Conservation (phyloP, 1,140 invertebrate species). For the Zaprionus ornatus region DNA sequence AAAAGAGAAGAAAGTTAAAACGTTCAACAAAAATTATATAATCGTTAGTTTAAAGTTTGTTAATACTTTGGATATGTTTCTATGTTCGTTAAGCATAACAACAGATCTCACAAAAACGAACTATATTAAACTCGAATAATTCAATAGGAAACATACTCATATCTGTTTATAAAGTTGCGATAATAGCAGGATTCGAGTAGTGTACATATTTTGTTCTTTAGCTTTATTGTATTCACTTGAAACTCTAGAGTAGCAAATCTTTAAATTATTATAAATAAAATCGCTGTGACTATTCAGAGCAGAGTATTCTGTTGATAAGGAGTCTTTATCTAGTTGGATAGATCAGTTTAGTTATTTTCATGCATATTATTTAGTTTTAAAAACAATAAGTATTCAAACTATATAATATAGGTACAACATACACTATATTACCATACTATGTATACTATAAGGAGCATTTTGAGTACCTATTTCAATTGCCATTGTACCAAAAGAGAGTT, state of each 20-base stretch:
- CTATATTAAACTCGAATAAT: background rate
- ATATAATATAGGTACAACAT: no score
- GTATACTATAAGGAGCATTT: no score
- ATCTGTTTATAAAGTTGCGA: slow-evolving; percentile 5
- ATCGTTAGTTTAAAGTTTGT: background rate
- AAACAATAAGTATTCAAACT: no score
- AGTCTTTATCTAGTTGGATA: background rate
- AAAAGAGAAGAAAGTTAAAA: no score
- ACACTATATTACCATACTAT: no score
- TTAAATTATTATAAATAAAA: slow-evolving; percentile 18
- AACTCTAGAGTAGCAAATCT: slow-evolving; percentile 66
- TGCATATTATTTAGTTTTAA: no score
- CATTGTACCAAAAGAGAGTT: background rate
- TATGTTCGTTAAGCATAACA: slow-evolving; percentile 2
- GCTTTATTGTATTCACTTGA: slow-evolving; percentile 66
- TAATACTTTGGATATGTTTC: slow-evolving; percentile 8
- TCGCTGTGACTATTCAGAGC: background rate
- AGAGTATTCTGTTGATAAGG: background rate
- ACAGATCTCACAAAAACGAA: background rate
- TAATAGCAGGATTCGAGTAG: slow-evolving; percentile 14
- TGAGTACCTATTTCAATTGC: background rate
- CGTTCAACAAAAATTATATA: background rate
- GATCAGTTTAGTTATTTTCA: background rate
- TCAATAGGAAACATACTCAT: slow-evolving; percentile 7
- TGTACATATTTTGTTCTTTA: background rate